A percentile compares a stretch with the other conserved stretches of the same genome.
Conservation (phyloP, 1,140 invertebrate species). For the Harlomillsia oculata region DNA sequence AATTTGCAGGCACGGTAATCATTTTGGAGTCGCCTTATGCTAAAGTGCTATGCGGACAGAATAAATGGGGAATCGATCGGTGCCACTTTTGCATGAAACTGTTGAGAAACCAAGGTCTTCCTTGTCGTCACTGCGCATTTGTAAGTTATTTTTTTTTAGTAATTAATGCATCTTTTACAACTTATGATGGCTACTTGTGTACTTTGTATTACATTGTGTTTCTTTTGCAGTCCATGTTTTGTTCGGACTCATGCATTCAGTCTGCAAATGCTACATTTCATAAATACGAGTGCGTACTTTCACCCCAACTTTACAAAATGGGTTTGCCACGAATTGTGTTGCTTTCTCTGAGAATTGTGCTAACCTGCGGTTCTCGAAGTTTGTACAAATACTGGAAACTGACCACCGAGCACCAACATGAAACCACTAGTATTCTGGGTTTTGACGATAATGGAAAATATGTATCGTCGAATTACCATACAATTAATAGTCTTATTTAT, state of each 20-base stretch:
- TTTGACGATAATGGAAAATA: constrained; percentile 17
- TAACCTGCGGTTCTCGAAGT: neutral
- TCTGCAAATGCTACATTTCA: neutral
- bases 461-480: constrained; percentile 1
- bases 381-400: constrained; percentile 14
- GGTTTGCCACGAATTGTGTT: neutral
- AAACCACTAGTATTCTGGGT: constrained; percentile 2
- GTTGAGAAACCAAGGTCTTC: neutral
- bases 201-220: neutral
- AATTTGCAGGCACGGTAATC: neutral
- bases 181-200: neutral
- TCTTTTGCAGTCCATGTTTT: constrained; percentile 14
- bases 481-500: constrained; percentile 26
- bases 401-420: neutral
- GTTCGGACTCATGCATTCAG: neutral
- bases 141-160: constrained; percentile 15
- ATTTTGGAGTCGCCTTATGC: constrained; percentile 5
- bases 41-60: neutral
- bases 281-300: constrained; percentile 14
- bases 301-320: constrained; percentile 9
- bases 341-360: constrained; percentile 13
- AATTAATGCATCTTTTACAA: neutral
- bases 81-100: constrained; percentile 6
- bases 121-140: constrained; percentile 12
- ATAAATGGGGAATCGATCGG: constrained; percentile 1